Percentiles rank a stretch among this genome's conserved stretches.
Conservation (phyloP, 2,113 vertebrate species). For the Tychaedon coryphoeus region DNA sequence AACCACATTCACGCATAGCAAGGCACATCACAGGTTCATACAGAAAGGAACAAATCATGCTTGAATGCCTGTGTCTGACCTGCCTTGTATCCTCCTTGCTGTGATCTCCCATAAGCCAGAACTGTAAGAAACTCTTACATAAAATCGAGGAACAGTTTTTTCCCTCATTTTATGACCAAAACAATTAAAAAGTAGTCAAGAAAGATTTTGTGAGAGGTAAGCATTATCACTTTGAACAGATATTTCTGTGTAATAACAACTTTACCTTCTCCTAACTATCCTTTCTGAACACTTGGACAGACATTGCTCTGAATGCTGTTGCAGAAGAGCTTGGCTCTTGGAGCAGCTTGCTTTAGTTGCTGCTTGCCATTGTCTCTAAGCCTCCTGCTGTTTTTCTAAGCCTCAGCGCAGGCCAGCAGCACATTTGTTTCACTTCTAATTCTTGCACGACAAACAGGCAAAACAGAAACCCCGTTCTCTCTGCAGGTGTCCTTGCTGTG, state of each 20-base stretch:
- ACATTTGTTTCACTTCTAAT: conserved; percentile 5
- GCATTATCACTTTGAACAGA: neutral
- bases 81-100: neutral
- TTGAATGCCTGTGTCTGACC: neutral
- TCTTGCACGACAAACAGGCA: neutral
- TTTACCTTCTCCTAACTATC: neutral
- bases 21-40: neutral
- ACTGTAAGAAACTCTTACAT: neutral
- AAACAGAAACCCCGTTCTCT: neutral
- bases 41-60: neutral
- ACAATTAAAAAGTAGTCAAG: neutral
- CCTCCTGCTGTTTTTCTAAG: conserved; percentile 15
- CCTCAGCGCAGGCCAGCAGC: neutral
- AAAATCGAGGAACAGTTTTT: neutral
- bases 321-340: neutral
- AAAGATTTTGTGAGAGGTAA: neutral
- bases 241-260: neutral
- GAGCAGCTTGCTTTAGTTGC: neutral
- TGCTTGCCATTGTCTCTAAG: conserved; percentile 6
- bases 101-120: neutral
- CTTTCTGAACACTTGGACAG: neutral
- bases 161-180: neutral
- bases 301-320: neutral
- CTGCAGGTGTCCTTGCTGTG: neutral
- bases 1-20: neutral